Conservation (phyloP, 2,113 vertebrate genomes). For the Centrocercus urophasianus region DNA sequence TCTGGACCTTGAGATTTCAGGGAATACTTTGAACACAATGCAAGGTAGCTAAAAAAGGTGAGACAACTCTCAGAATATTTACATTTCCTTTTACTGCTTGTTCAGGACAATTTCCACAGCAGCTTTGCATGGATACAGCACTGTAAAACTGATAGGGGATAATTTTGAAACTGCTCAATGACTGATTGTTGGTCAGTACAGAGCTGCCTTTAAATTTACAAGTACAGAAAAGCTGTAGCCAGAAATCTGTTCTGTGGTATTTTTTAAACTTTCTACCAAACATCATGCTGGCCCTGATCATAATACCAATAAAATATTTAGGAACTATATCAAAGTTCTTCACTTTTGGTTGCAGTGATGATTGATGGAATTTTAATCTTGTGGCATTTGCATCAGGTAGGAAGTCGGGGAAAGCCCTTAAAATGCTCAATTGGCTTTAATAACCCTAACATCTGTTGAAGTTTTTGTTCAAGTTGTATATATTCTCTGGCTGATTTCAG, state of each 20-base stretch:
- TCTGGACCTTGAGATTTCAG: background rate
- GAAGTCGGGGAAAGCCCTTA: conserved; percentile 49
- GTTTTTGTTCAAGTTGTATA: conserved; percentile 49
- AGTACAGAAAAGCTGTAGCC: background rate
- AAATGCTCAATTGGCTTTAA: conserved; percentile 44
- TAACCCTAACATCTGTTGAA: conserved; percentile 58
- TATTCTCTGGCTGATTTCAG: conserved; percentile 44
- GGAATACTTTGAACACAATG: background rate
- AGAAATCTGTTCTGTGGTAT: background rate
- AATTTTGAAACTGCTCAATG: background rate
- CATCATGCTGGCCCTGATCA: background rate
- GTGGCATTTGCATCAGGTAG: conserved; percentile 43
- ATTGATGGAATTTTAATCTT: conserved; percentile 64
- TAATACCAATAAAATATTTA: background rate
- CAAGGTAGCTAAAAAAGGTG: background rate
- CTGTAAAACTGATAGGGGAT: background rate
- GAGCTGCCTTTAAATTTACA: background rate
- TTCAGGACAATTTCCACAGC: background rate
- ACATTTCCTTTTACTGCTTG: background rate
- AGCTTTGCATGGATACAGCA: background rate
- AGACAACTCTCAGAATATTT: background rate
- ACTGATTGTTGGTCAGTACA: background rate
- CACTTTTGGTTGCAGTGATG: background rate
- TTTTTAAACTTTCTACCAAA: conserved; percentile 1
- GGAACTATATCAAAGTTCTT: conserved; percentile 23